Evolutionary conservation across 2,113 vertebrate species (phyloP).

Genomic region (Poeciliopsis turrubarensis): DNA sequence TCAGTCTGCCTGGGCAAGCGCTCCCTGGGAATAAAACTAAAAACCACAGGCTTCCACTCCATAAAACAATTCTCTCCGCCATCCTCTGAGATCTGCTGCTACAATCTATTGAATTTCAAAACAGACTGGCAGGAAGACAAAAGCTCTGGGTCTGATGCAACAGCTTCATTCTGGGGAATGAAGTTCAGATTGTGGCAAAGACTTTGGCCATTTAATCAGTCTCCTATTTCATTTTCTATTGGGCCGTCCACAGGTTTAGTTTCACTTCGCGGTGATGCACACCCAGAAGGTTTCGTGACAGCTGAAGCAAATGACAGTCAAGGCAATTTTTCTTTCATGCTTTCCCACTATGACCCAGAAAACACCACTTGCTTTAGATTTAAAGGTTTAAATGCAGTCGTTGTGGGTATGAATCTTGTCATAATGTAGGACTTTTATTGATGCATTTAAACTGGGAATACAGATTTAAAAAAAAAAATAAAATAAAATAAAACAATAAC

Average conservation of each 20-base stretch:
- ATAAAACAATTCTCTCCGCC: slow-evolving; percentile 70
- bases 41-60: slow-evolving; percentile 70
- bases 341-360: slow-evolving; percentile 22
- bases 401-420: not conserved
- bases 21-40: slow-evolving; percentile 69
- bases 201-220: slow-evolving; percentile 54
- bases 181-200: slow-evolving; percentile 46
- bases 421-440: not conserved
- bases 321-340: slow-evolving; percentile 30
- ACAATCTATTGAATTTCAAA: slow-evolving; percentile 66
- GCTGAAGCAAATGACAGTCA: slow-evolving; percentile 30
- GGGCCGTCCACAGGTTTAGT: slow-evolving; percentile 27
- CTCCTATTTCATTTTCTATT: slow-evolving; percentile 24
- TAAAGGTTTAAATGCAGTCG: not conserved
- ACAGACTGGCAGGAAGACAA: slow-evolving; percentile 53
- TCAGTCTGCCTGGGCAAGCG: slow-evolving; percentile 60
- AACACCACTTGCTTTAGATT: not conserved
- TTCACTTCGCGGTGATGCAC: slow-evolving; percentile 25
- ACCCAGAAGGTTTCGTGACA: slow-evolving; percentile 29
- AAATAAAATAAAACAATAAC: too few species aligned
- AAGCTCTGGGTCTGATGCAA: slow-evolving; percentile 40
- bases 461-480: too few species aligned
- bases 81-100: slow-evolving; percentile 65
- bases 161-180: slow-evolving; percentile 59
- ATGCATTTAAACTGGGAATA: not conserved